Base-by-base conservation (phyloP, 2,888 invertebrate genomes). In the Corbicula japonica region DNA sequence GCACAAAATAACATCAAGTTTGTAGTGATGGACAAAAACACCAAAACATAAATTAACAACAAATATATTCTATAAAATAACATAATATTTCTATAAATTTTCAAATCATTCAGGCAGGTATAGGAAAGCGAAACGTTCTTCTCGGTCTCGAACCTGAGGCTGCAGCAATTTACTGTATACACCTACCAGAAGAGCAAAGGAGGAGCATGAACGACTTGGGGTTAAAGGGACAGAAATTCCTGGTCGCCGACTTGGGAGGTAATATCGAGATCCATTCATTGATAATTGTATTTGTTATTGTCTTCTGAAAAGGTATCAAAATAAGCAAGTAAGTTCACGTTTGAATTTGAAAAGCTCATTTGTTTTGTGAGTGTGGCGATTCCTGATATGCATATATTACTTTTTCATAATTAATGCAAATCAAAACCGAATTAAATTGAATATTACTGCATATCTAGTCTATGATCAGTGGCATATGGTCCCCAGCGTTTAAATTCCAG, bases 211-310 rank as follows among this genome's bases (percentile, higher is more conserved):
- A 61, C 18, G 54, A 38, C 26, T n/a, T 68, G 5, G 66, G 66
- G 18, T 4, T n/a, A 15, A 26, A n/a, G 18, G 74, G 74, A 18
- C 60, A 74, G 23, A 48, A 28, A 26, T 74, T 74, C 38, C 23
- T 74, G n/a, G 54, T 61, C 23, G 68, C 60, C 4, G 74, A 74
- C 32, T 50, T 74, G n/a, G 74, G 74, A 46, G 74, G 74, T 74
- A 52, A 26, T 8, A n/a, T 18, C 38, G 8, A 38, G 38, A 38
- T 38, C 15, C 26, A 21, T 54, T 26, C 12, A 18, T 54, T 26
- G 18, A 28, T 0, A 54, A 21, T 5, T 15, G 38, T 15, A n/a
- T 12, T 38, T 38, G 15, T 12, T 41, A 8, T 41, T 15, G 10
- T 15, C 15, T 41, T 41, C n/a, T n/a, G n/a, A n/a, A n/a, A n/a